A percentile compares a stretch with the other conserved stretches of the same genome.
Evolutionary conservation across 2,113 vertebrate species (phyloP).

Genomic region (Ceyx melanurus): DNA sequence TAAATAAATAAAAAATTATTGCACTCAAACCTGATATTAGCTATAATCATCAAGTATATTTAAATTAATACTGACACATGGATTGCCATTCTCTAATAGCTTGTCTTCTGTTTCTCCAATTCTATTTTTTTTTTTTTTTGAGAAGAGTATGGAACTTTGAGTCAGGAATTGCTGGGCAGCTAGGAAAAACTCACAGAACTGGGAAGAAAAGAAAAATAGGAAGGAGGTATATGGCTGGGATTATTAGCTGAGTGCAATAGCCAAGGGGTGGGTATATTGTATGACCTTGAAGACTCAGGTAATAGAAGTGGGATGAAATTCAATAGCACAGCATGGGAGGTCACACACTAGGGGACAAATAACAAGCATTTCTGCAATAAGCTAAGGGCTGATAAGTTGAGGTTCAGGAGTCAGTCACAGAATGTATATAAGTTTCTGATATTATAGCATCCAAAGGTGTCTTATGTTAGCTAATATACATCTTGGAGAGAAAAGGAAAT

Average conservation of each 20-base stretch:
- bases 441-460: neutral
- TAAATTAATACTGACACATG: neutral
- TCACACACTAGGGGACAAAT: neutral
- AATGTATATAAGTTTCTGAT: neutral
- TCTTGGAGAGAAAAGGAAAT: neutral
- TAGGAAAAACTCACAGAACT: neutral
- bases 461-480: neutral
- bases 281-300: conserved; percentile 4
- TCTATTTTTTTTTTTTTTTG: neutral
- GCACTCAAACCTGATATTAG: neutral
- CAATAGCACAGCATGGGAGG: neutral
- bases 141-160: neutral
- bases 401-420: conserved; percentile 18
- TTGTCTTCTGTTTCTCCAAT: neutral
- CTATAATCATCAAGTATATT: neutral
- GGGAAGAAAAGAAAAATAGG: neutral
- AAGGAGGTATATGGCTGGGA: neutral
- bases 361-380: conserved; percentile 9
- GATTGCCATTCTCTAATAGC: neutral
- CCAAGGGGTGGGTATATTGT: neutral
- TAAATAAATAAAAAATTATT: neutral
- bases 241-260: conserved; percentile 26
- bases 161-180: neutral
- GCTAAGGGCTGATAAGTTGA: neutral
- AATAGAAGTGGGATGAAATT: conserved; percentile 52